Evolutionary conservation across 1,140 invertebrate genomes (phyloP), one percentile per base, ranked within the genome.

Genomic region (Temnothorax nylanderi): DNA sequence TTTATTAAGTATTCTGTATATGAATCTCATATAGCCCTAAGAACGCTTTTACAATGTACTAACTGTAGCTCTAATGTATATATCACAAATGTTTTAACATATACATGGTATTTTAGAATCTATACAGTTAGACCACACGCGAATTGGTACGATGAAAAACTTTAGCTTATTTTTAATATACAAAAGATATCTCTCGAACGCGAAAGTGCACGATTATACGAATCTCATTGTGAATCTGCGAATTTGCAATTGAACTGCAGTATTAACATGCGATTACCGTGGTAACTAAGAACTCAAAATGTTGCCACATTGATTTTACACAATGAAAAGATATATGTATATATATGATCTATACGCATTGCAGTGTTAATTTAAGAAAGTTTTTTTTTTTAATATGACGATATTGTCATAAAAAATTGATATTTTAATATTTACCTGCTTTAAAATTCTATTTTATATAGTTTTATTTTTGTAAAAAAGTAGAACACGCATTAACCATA

Each of bases 201-300:
- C 47, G 56, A 81, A 41, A 56, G 47, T 37, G 26, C 51, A 71
- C 51, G 32, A 13, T 72, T 69, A 56, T 62, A 65, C 3, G 85
- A 89, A 89, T 89, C 89, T 90, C 77, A 84, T 82, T 81, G 11
- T 64, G 47, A 77, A 58, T 72, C 67, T 88, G 60, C 49, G 67
- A 86, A 69, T 72, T 82, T 76, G 47, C 34, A 84, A 82, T 64
- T 62, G 26, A 13, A 89, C 67, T 58, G 21, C 32, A 65, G 58
- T 88, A 81, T 51, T 65, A 65, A 69, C 21, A 37, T 44, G 11
- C 16, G 54, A 72, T 47, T 13, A 69, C 1, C 4, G 32, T 54
- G 37, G 47, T 49, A 64, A 56, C 26, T 56, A 32, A 71, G 21
- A 71, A 71, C n/a, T 82, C 18, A 11, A 67, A 32, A 82, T 41